Evolutionary conservation across 2,888 invertebrate species (phyloP), one percentile per base, ranked within the genome.

Genomic region (Chymomyza caudatula): DNA sequence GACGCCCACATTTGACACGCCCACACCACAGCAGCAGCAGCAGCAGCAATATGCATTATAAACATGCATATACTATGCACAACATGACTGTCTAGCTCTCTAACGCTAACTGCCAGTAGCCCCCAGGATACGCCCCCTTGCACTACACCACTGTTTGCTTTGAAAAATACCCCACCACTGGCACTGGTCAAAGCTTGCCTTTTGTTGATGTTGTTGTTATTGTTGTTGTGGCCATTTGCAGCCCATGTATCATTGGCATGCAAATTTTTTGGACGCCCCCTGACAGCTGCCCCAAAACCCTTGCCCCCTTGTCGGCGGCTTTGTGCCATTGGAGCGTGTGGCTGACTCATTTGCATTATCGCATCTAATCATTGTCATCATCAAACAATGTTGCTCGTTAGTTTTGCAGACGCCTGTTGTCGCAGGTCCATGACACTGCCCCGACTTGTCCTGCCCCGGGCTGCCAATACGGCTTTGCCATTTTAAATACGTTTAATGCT

Each of bases 301-400:
- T 3, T 37, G 11, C 29, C 11, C 11, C 29, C 63, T 52, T 66
- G 65, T 65, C 47, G 2, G 47, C 54, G 8, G 17, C 55, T 65
- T 51, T 51, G 19, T 51, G 22, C 13, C 51, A 13, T 20, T 51
- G 22, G 51, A 20, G 44, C 44, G 17, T 47, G 15, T 47, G 15
- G 74, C 63, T 59, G 70, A 61, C 78, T 84, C 85, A 86, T 87
- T 88, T 87, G 83, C 85, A 87, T 86, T 87, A 85, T 88, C 81
- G 80, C 80, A 81, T 88, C 81, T 81, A 87, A 88, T 86, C 82
- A 80, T 78, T 78, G 77, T 76, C 87, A 81, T 81, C 86, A 82
- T 76, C 85, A 81, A 87, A 84, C 83, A 85, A 85, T 86, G 85
- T 72, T 72, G 75, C 83, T 77, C 80, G 87, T 85, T 86, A 86